These are phyloP conservation scores for Andrena minutula DNA, from an alignment of 2,888 invertebrate genomes.

Conservation along the genomic window DNA sequence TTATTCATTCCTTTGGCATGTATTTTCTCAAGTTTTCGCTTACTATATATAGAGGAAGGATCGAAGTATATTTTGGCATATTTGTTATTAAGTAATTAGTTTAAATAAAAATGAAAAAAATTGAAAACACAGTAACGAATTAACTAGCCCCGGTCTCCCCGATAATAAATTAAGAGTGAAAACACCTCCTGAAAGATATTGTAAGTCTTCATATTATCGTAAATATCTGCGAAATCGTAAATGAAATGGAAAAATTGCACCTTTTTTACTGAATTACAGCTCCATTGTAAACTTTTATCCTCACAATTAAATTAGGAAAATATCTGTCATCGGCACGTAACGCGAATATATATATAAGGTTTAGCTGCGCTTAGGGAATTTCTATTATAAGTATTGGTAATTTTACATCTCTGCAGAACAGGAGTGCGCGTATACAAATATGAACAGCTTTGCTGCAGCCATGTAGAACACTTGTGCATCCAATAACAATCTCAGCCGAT, in stretches of 20 bases:
- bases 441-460: conserved; percentile 36
- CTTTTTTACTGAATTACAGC: conserved; percentile 17
- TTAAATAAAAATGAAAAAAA: too few relatives aligned
- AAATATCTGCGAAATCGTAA: too few relatives aligned
- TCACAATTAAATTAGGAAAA: conserved; percentile 22
- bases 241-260: not conserved
- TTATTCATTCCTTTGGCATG: too few relatives aligned
- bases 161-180: too few relatives aligned
- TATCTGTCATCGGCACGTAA: conserved; percentile 35
- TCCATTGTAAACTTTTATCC: conserved; percentile 5
- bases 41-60: too few relatives aligned
- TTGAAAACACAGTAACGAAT: too few relatives aligned
- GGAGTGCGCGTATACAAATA: conserved; percentile 31
- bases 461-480: conserved; percentile 66
- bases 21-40: too few relatives aligned
- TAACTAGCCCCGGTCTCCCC: too few relatives aligned
- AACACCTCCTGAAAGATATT: too few relatives aligned
- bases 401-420: conserved; percentile 14
- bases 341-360: not conserved
- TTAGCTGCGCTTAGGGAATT: conserved; percentile 13
- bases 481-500: conserved; percentile 69
- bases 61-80: too few relatives aligned
- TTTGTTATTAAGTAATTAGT: too few relatives aligned
- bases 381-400: conserved; percentile 1
- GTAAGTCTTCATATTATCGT: too few relatives aligned